A percentile compares a stretch with the other conserved stretches of the same genome.
These are phyloP conservation scores for Aix galericulata DNA, from an alignment of 2,113 vertebrate species.

Conservation along the genomic window DNA sequence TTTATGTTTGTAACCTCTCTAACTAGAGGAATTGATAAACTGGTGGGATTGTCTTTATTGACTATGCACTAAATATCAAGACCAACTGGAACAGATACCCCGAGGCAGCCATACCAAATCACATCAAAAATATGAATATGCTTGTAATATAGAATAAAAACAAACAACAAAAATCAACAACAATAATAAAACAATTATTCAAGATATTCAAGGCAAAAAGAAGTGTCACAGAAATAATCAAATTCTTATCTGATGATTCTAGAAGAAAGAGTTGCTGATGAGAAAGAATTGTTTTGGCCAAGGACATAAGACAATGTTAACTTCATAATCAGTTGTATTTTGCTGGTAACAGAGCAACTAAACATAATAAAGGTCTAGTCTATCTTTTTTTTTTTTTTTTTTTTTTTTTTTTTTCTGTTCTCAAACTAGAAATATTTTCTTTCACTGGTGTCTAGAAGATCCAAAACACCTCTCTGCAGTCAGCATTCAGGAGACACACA, in stretches of 20 bases:
- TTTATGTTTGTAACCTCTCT: not conserved
- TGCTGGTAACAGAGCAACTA: constrained; percentile 19
- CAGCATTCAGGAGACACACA: constrained; percentile 65
- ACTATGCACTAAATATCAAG: not conserved
- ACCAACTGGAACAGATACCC: not conserved
- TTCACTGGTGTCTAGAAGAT: constrained; percentile 66
- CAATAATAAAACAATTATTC: not conserved
- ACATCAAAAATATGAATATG: not conserved
- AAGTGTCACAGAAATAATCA: not conserved
- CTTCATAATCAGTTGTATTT: not conserved
- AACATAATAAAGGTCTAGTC: constrained; percentile 23
- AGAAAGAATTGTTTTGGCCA: not conserved
- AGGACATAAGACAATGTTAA: not conserved
- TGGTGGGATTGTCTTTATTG: not conserved
- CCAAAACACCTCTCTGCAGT: constrained; percentile 68
- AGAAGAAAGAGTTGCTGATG: not conserved
- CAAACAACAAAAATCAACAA: not conserved
- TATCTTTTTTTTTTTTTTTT: not conserved
- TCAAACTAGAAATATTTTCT: constrained; percentile 67
- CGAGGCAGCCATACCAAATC: not conserved
- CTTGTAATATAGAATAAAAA: not conserved
- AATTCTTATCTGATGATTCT: not conserved
- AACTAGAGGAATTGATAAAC: not conserved
- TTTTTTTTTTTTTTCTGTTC: not conserved
- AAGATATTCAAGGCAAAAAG: not conserved